Percentiles rank a stretch among this genome's conserved stretches.
Conservation (phyloP, 2,888 invertebrate species). For the Caenorhabditis wallacei region DNA sequence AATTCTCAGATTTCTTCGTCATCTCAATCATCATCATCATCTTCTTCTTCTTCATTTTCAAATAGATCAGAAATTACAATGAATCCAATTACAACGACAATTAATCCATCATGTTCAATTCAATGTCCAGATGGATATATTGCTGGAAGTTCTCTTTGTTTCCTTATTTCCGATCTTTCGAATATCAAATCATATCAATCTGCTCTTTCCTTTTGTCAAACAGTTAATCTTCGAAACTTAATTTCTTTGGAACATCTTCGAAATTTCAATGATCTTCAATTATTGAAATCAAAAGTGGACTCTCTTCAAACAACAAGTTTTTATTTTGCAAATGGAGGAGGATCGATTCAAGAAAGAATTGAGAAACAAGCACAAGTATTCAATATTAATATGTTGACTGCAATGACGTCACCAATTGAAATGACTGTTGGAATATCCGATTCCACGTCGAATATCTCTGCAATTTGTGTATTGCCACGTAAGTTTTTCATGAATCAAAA, state of each 20-base stretch:
- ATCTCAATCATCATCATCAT: too few species aligned
- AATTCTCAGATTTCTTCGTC: too few species aligned
- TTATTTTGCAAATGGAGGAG: constrained; percentile 62
- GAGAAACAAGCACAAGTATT: constrained; percentile 45
- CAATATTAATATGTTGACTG: constrained; percentile 44
- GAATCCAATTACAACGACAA: constrained; percentile 1
- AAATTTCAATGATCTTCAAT: constrained; percentile 32
- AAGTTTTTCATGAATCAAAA: not conserved
- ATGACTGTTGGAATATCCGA: constrained; percentile 52
- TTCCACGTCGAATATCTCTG: constrained; percentile 44
- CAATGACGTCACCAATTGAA: constrained; percentile 37
- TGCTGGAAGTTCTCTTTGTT: constrained; percentile 39
- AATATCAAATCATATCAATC: constrained; percentile 51
- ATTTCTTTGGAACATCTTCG: constrained; percentile 48
- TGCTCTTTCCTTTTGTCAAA: constrained; percentile 52
- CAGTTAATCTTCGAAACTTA: constrained; percentile 36
- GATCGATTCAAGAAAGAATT: constrained; percentile 35
- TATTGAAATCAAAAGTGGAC: not conserved
- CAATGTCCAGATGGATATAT: constrained; percentile 57
- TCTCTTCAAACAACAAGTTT: not conserved
- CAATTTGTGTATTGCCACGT: constrained; percentile 62
- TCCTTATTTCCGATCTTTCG: constrained; percentile 20
- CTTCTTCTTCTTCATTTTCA: not conserved
- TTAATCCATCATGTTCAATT: constrained; percentile 28
- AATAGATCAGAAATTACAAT: not conserved